Evolutionary conservation across 1,140 invertebrate genomes (phyloP).

Genomic region (Eurytemora carolleeae): DNA sequence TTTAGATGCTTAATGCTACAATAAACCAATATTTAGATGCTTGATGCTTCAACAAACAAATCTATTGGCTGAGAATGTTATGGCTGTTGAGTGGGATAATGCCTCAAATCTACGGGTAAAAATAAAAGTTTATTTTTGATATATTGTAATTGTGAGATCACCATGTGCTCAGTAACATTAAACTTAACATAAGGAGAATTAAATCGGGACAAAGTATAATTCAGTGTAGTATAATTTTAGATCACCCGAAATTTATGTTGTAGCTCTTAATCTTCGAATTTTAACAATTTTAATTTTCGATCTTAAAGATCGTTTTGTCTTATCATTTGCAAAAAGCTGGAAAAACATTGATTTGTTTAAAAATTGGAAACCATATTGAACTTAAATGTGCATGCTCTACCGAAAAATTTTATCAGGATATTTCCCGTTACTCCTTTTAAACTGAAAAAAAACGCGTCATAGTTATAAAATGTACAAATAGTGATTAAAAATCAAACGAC

Average conservation of each 20-base stretch:
- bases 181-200: too few species aligned
- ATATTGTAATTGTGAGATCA: background rate
- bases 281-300: too few species aligned
- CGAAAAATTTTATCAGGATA: background rate
- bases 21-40: slow-evolving; percentile 8
- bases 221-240: too few species aligned
- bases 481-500: background rate
- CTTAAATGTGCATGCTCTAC: background rate
- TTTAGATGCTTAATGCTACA: too few species aligned
- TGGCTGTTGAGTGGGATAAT: slow-evolving; percentile 95
- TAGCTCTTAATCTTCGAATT: too few species aligned
- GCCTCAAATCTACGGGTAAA: slow-evolving; percentile 27
- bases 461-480: background rate
- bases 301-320: too few species aligned
- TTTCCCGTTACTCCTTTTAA: too few species aligned
- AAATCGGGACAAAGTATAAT: too few species aligned
- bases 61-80: slow-evolving; percentile 68
- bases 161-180: background rate
- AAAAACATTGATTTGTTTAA: background rate
- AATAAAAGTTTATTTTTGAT: too few species aligned
- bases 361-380: background rate
- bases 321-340: too few species aligned
- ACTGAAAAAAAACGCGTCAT: background rate
- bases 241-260: too few species aligned
- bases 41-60: slow-evolving; percentile 30